Percentiles rank a stretch among this genome's conserved stretches.
Evolutionary conservation across 2,797 vertebrate species (phyloP).

Genomic region (Crocidura indochinensis): DNA sequence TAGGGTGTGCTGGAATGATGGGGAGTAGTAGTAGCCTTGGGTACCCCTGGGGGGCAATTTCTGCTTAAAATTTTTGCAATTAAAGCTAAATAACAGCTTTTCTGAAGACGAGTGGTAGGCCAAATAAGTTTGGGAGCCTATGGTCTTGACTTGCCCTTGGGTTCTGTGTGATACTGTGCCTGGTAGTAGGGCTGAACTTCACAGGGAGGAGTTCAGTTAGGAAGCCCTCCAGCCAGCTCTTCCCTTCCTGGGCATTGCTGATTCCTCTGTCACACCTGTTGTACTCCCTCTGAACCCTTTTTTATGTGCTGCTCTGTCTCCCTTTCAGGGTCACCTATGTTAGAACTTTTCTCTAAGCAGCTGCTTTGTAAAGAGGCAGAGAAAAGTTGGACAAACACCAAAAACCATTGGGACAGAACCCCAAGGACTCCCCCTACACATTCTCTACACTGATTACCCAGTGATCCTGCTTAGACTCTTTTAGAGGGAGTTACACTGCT

Average conservation of each 20-base stretch:
- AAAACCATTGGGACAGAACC: slow-evolving; percentile 46
- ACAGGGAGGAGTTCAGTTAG: neutral
- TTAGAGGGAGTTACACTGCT: neutral
- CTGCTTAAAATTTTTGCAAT: too few species aligned
- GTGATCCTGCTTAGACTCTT: too few species aligned
- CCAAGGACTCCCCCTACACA: neutral
- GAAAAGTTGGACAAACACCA: slow-evolving; percentile 69
- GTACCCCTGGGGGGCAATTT: too few species aligned
- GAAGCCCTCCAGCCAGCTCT: neutral
- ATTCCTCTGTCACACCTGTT: neutral
- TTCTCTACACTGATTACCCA: neutral
- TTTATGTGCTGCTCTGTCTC: neutral
- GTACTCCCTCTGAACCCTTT: neutral
- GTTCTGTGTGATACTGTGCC: neutral
- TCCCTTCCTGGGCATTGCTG: neutral
- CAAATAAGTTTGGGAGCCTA: neutral
- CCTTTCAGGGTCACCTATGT: neutral
- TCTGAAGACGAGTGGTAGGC: too few species aligned
- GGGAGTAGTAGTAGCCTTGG: too few species aligned
- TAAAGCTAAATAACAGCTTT: too few species aligned
- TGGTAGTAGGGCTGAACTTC: neutral
- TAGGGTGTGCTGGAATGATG: too few species aligned
- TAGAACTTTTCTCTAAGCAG: slow-evolving; percentile 29
- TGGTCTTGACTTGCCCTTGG: neutral
- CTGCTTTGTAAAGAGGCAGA: slow-evolving; percentile 21